Conservation (phyloP, 2,888 invertebrate genomes). For the Spodoptera exigua region DNA sequence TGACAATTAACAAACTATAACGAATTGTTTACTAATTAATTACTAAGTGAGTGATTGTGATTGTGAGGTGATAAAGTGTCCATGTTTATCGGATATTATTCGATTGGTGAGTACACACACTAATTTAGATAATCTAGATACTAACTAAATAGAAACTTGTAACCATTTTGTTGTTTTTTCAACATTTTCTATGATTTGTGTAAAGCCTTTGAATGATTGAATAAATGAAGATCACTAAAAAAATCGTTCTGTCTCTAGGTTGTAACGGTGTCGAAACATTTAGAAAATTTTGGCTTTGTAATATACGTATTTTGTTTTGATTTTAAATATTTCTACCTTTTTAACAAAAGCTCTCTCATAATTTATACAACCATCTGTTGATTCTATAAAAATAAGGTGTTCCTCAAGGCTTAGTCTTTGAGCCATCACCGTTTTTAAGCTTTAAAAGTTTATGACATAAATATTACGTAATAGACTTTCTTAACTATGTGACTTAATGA, state of each 20-base stretch:
- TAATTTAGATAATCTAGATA: background rate
- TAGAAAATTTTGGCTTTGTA: too few species aligned
- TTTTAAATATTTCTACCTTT: too few species aligned
- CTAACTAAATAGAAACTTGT: background rate
- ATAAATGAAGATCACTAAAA: background rate
- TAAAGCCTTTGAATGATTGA: constrained; percentile 10
- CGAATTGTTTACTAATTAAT: constrained; percentile 52
- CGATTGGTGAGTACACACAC: constrained; percentile 46
- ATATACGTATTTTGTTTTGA: too few species aligned
- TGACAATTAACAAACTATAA: constrained; percentile 52
- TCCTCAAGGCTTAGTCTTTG: background rate
- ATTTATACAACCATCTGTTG: too few species aligned
- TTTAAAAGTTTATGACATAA: too few species aligned
- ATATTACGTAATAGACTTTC: too few species aligned
- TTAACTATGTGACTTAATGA: too few species aligned
- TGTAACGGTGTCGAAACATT: background rate
- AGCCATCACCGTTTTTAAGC: background rate
- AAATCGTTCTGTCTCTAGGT: background rate
- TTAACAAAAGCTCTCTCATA: too few species aligned
- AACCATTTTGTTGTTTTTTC: background rate
- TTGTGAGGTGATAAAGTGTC: constrained; percentile 55
- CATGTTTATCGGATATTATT: constrained; percentile 44
- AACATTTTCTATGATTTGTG: background rate
- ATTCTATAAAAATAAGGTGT: background rate
- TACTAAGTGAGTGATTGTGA: constrained; percentile 55